phyloP scores from a whole-genome alignment of 1,140 invertebrate genomes.

The Saccostrea cuccullata region DNA sequence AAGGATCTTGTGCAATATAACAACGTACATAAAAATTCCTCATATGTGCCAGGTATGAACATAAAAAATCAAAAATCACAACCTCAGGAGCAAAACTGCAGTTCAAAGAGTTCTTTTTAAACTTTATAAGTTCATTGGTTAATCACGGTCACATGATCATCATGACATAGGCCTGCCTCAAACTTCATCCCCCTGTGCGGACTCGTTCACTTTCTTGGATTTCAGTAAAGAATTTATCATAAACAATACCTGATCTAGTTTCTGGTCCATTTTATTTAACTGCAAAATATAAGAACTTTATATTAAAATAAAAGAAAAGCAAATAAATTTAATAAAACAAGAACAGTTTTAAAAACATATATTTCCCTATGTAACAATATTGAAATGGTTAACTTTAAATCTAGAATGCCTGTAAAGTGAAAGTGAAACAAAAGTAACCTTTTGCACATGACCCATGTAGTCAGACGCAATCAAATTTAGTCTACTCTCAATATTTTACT shows the following conservation, averaged over 20 bases:
- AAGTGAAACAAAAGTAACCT: too few species aligned
- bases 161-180: not conserved
- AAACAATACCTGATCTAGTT: slow-evolving; percentile 85
- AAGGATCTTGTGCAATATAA: not conserved
- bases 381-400: too few species aligned
- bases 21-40: not conserved
- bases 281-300: slow-evolving; percentile 75
- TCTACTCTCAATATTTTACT: too few species aligned
- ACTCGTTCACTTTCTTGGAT: slow-evolving; percentile 60
- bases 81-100: not conserved
- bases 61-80: not conserved
- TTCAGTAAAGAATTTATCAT: slow-evolving; percentile 82
- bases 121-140: not conserved
- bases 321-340: too few species aligned
- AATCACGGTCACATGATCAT: not conserved
- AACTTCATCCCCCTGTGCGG: slow-evolving; percentile 55
- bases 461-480: too few species aligned
- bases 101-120: not conserved
- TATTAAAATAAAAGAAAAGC: not conserved
- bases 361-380: too few species aligned
- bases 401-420: too few species aligned
- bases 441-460: too few species aligned
- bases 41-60: not conserved
- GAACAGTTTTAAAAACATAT: too few species aligned
- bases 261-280: slow-evolving; percentile 86